Evolutionary conservation across 2,888 invertebrate species (phyloP), one percentile per base, ranked within the genome.

Genomic region (Caenorhabditis sp.): DNA sequence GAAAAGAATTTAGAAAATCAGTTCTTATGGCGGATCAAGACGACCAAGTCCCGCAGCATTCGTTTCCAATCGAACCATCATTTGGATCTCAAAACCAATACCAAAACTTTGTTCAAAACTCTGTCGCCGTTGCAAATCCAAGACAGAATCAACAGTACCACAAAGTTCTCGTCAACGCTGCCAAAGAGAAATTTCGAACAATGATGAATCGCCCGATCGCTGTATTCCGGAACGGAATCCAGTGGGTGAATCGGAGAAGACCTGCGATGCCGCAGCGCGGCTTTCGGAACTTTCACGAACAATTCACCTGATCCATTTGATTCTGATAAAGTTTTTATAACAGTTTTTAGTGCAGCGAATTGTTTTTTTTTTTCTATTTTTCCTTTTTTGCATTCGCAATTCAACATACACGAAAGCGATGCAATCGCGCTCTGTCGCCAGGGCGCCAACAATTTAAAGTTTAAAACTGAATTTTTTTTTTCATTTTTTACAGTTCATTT

Each of bases 131-230:
- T 1, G 37, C 37, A 26, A 28, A 22, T 11, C 64, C 13, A 18
- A 47, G 35, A 22, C 18, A 32, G 6, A 56, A 28, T 18, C 70
- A 51, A 26, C 37, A 61, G 8, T 51, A 61, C 24, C 61, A 40
- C 44, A 71, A 64, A 62, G 55, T 62, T 8, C 18, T 71, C 37
- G 15, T 71, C n/a, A 64, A 55, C 13, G 55, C 55, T 6, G 62
- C 71, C 4, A 71, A 71, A 15, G 22, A 71, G 13, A 71, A 55
- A 53, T 32, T 71, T 22, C 71, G 71, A 11, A 32, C 28, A 0
- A 13, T 71, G 13, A n/a, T 71, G 32, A 62, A 40, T 44, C 72
- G 72, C 8, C 72, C 72, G 26, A 64, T 72, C 1, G 58, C 26
- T 28, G 47, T 56, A 0, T 20, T 72, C 26, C 53, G 50, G 24